Evolutionary conservation across 2,113 vertebrate species (phyloP).

Genomic region (Cariama cristata): DNA sequence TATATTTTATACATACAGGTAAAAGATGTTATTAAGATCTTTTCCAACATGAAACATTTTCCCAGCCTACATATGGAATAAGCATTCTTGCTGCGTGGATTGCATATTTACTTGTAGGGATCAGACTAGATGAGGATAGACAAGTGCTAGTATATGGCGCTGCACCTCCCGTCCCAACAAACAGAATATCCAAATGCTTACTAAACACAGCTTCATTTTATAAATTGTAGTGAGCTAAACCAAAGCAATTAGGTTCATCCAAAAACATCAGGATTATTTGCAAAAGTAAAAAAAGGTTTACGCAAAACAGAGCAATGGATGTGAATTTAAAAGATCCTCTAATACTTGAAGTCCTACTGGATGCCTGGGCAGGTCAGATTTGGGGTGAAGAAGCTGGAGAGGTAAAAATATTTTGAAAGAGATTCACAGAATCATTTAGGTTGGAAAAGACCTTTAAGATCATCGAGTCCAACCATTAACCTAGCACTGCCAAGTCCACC

Average conservation of each 20-base stretch:
- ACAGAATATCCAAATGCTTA: neutral
- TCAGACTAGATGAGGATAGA: neutral
- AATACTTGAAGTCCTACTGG: neutral
- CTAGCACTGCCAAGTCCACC: neutral
- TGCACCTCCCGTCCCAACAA: neutral
- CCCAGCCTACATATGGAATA: neutral
- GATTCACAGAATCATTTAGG: neutral
- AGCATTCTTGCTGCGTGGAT: neutral
- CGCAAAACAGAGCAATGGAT: slow-evolving; percentile 45
- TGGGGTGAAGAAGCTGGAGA: neutral
- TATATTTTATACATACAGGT: neutral
- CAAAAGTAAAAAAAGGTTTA: neutral
- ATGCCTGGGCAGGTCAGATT: neutral
- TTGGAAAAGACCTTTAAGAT: neutral
- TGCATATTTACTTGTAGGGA: neutral
- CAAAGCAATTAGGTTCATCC: neutral
- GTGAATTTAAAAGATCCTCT: neutral
- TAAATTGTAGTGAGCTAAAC: neutral
- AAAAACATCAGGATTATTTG: neutral
- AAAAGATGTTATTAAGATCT: neutral
- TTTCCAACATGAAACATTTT: neutral
- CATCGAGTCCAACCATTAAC: neutral
- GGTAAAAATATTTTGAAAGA: neutral
- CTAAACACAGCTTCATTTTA: neutral
- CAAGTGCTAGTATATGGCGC: fast-evolving